These are phyloP conservation scores for Eurystomus gularis DNA, from an alignment of 2,113 vertebrate genomes.

Conservation along the genomic window DNA sequence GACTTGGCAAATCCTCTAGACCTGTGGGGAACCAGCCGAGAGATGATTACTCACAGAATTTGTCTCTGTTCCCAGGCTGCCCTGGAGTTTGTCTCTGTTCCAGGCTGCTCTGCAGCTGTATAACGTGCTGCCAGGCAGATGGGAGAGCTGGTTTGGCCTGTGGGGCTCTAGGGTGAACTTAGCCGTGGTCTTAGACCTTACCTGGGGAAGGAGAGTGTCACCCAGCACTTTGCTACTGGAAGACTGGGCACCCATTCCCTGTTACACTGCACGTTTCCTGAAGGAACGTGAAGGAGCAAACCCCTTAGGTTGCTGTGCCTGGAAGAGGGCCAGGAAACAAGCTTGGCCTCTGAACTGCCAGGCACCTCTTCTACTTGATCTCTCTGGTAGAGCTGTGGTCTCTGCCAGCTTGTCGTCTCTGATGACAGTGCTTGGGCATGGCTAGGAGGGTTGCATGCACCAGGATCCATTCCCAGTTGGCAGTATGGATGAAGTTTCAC, in stretches of 20 bases:
- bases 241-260: background rate
- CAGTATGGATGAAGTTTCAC: background rate
- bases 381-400: background rate
- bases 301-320: background rate
- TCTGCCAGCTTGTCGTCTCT: background rate
- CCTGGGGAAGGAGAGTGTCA: background rate
- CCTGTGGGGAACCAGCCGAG: background rate
- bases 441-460: background rate
- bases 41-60: conserved; percentile 1
- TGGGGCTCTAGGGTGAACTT: background rate
- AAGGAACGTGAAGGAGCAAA: background rate
- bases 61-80: conserved; percentile 13
- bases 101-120: conserved; percentile 9
- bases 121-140: background rate
- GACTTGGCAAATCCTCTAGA: background rate
- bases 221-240: background rate
- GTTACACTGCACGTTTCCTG: background rate
- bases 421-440: background rate
- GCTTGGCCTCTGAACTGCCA: background rate
- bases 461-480: background rate
- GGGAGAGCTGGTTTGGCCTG: background rate
- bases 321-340: background rate
- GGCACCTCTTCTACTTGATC: background rate
- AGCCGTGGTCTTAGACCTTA: background rate
- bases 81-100: background rate